Conservation (phyloP, 2,797 vertebrate species). For the Pseudochirops corinnae region DNA sequence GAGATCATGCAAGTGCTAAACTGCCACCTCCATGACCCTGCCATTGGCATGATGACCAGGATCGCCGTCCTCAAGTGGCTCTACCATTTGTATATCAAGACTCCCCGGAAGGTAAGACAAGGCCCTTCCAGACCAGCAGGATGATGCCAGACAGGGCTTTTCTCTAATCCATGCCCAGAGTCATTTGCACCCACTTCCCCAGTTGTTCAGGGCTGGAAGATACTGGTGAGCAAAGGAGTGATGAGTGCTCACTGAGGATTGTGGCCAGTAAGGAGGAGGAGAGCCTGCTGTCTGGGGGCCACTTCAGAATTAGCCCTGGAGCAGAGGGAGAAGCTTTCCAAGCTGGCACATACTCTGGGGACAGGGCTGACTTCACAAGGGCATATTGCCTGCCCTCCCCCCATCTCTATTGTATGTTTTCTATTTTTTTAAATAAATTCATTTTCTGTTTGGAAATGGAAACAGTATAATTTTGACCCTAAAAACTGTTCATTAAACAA, state of each 20-base stretch:
- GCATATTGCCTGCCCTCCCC: not conserved
- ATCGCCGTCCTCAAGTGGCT: conserved; percentile 98
- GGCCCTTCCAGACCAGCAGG: not conserved
- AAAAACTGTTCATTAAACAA: not conserved
- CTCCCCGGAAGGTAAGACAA: conserved; percentile 92
- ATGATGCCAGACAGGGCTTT: not conserved
- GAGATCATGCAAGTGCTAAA: conserved; percentile 98
- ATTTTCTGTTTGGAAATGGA: not conserved
- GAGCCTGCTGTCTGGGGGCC: fast-evolving
- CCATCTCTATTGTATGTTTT: not conserved
- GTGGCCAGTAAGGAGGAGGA: not conserved
- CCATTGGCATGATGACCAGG: conserved; percentile 98
- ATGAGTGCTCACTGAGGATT: not conserved
- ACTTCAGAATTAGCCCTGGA: not conserved
- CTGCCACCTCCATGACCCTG: conserved; percentile 93
- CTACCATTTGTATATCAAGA: conserved; percentile 99
- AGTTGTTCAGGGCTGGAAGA: not conserved
- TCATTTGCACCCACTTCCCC: not conserved
- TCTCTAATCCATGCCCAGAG: fast-evolving
- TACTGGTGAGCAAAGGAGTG: not conserved
- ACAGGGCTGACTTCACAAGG: fast-evolving
- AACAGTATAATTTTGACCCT: not conserved
- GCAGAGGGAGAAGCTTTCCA: fast-evolving
- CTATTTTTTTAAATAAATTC: not conserved
- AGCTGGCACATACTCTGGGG: fast-evolving